Conservation (phyloP, 1,140 invertebrate genomes). For the Telenomus remus region DNA sequence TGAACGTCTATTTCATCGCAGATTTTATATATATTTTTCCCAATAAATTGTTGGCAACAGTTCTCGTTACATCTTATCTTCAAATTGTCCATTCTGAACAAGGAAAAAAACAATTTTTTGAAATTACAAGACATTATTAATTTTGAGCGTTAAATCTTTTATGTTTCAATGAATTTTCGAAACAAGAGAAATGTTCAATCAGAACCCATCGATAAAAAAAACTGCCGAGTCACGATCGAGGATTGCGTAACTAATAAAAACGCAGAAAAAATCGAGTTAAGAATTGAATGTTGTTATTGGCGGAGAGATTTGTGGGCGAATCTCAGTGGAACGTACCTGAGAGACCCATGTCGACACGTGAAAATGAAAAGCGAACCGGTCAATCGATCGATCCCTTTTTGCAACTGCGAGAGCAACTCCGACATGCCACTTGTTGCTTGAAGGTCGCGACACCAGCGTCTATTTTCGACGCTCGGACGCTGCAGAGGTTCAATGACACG, state of each 20-base stretch:
- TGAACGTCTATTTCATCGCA: neutral
- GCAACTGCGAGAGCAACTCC: slow-evolving; percentile 11
- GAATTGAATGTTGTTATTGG: too few relatives aligned
- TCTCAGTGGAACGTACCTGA: slow-evolving; percentile 17
- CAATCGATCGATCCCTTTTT: slow-evolving; percentile 36
- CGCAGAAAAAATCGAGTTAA: neutral
- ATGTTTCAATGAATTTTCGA: too few relatives aligned
- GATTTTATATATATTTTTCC: neutral
- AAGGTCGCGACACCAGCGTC: slow-evolving; percentile 48
- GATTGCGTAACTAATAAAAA: neutral
- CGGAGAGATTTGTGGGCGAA: too few relatives aligned
- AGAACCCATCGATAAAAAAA: too few relatives aligned
- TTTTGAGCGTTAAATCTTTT: too few relatives aligned
- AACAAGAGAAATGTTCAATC: too few relatives aligned
- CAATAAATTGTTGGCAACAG: too few relatives aligned
- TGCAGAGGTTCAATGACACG: slow-evolving; percentile 55
- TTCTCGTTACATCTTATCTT: too few relatives aligned
- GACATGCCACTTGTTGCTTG: slow-evolving; percentile 51
- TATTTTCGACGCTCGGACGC: slow-evolving; percentile 36
- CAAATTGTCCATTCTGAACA: neutral
- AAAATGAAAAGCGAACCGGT: slow-evolving; percentile 33
- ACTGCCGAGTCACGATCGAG: too few relatives aligned
- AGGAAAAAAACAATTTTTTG: too few relatives aligned
- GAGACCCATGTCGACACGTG: slow-evolving; percentile 12
- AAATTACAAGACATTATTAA: too few relatives aligned